Base-by-base conservation (phyloP, 2,113 vertebrate genomes). In the Butorides virescens region DNA sequence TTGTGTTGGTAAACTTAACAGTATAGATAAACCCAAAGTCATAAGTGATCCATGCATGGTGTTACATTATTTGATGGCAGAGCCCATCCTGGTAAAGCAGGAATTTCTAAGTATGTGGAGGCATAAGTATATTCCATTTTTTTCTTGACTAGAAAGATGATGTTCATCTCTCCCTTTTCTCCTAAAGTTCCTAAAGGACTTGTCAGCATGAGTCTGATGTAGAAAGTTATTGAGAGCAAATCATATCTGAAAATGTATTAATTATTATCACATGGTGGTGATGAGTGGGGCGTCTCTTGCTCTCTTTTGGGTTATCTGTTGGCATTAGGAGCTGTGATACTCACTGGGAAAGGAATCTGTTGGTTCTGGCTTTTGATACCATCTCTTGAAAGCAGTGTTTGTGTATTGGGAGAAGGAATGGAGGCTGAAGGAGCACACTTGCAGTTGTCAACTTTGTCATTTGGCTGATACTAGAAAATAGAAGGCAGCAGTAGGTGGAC, bases 21-120 rank as follows among this genome's bases (percentile, higher is more conserved):
- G 46, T 17, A 5, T 0, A 58, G 76, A 23, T 63, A 67, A 67
- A 42, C 17, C 13, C 2, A 0, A 26, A 88, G 39, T 56, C 15
- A 1, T 30, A 1, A 52, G 23, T 73, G 58, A 19, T 27, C 12
- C 13, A 3, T 39, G 12, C 7, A 1, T 25, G 4, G 3, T 47
- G 42, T 20, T 74, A 22, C 1, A 22, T 36, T 68, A 30, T 71
- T 73, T 56, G 49, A 20, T 75, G 34, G 23, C 5, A 3, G 30
- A 82, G 32, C 23, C 56, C 59, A 56, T 55, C 67, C 42, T 44
- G 42, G 42, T 44, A 44, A 44, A 65, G 52, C 29, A 63, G 36
- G n/a, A n/a, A 17, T 73, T 61, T 71, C 0, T 0, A 37, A 71
- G 20, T n/a, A 9, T 42, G 23, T 77, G 27, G 32, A 78, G n/a